A percentile compares a stretch with the other conserved stretches of the same genome.
phyloP scores from a whole-genome alignment of 2,113 vertebrate genomes.

The Oceanodroma tethys region DNA sequence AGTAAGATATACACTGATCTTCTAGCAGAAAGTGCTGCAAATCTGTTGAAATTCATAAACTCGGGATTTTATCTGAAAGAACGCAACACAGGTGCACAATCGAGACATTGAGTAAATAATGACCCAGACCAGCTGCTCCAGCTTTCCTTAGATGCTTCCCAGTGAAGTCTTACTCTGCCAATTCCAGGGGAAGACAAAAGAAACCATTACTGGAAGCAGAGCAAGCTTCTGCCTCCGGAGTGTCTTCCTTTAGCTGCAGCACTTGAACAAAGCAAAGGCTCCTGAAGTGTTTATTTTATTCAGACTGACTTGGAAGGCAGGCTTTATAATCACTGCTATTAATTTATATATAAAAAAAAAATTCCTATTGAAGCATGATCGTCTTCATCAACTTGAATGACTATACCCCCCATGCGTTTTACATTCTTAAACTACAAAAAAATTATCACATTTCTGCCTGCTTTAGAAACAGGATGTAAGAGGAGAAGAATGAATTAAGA shows the following conservation, averaged over 20 bases:
- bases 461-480: neutral
- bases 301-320: neutral
- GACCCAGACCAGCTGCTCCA: neutral
- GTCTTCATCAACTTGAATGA: neutral
- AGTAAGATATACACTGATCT: neutral
- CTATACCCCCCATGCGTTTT: fast-evolving
- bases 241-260: neutral
- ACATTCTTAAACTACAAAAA: neutral
- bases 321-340: neutral
- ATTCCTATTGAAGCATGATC: neutral
- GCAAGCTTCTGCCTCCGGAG: neutral
- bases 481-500: neutral
- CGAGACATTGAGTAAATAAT: neutral
- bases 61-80: neutral
- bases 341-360: neutral
- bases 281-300: neutral
- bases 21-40: neutral
- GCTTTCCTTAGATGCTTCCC: neutral
- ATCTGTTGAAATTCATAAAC: neutral
- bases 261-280: neutral
- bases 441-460: neutral
- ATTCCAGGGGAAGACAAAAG: neutral
- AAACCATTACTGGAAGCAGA: neutral
- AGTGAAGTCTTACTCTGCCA: neutral
- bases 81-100: neutral